Conservation (phyloP, 2,113 vertebrate genomes). For the Spilogale gracilis region DNA sequence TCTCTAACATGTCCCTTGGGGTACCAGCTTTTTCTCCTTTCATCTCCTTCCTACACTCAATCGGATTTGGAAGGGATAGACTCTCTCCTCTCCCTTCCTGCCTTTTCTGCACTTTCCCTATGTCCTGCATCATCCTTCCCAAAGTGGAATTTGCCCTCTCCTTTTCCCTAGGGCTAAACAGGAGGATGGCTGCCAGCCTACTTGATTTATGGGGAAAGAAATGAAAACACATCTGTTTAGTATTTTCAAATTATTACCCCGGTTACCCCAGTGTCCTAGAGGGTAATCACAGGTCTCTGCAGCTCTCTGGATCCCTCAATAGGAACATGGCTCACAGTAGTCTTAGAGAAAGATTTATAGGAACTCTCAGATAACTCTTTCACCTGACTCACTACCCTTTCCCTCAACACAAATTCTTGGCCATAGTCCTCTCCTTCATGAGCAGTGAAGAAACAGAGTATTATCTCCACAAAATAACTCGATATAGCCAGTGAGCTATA, state of each 20-base stretch:
- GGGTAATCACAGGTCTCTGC: conserved; percentile 57
- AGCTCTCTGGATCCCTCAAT: conserved; percentile 60
- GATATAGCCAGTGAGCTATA: neutral
- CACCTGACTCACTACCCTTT: neutral
- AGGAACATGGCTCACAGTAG: conserved; percentile 55
- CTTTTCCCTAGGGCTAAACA: conserved; percentile 37
- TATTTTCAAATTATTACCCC: conserved; percentile 79
- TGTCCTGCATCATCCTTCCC: conserved; percentile 26
- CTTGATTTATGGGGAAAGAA: conserved; percentile 70
- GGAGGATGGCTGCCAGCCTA: conserved; percentile 65
- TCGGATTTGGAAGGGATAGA: neutral
- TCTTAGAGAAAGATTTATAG: conserved; percentile 62
- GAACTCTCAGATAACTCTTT: conserved; percentile 4
- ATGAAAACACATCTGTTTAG: conserved; percentile 77
- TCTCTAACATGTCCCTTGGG: neutral
- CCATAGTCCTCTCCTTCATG: neutral
- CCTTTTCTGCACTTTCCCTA: neutral
- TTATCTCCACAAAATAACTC: neutral
- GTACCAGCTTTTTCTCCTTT: neutral
- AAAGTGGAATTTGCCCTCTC: conserved; percentile 41
- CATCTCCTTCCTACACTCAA: neutral
- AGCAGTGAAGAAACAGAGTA: neutral
- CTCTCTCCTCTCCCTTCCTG: neutral
- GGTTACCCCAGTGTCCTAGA: conserved; percentile 55
- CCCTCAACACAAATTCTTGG: conserved; percentile 41